Percentiles rank a stretch among this genome's conserved stretches.
These are phyloP conservation scores for Tiphia femorata DNA, from an alignment of 2,888 invertebrate species.

Conservation along the genomic window DNA sequence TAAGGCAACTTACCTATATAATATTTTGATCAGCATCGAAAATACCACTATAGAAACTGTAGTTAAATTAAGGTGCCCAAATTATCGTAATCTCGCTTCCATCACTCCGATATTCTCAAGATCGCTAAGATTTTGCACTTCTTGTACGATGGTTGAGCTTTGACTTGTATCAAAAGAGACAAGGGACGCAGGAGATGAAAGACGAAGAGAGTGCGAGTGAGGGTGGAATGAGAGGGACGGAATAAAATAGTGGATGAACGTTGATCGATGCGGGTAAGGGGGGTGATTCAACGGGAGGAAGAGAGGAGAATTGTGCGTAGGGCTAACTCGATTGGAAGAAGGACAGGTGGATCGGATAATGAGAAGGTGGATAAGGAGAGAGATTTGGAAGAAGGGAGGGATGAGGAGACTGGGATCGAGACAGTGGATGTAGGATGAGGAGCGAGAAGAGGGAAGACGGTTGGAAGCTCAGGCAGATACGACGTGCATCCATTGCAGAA, in stretches of 20 bases:
- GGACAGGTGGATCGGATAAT: background rate
- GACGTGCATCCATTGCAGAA: slow-evolving; percentile 32
- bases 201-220: slow-evolving; percentile 5
- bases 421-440: background rate
- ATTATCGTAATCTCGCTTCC: no score
- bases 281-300: background rate
- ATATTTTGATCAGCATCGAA: no score
- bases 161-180: no score
- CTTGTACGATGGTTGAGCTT: no score
- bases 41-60: no score
- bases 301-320: background rate
- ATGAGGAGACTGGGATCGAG: background rate
- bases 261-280: background rate
- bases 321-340: background rate
- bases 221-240: background rate
- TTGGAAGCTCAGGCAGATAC: slow-evolving; percentile 32
- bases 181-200: slow-evolving; percentile 9
- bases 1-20: no score
- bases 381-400: slow-evolving; percentile 11
- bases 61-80: no score
- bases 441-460: slow-evolving; percentile 8
- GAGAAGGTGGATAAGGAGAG: background rate
- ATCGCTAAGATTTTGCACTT: no score
- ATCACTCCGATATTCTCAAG: no score
- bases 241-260: no score